Evolutionary conservation across 2,888 invertebrate species (phyloP).

Genomic region (Hipparchia semele): DNA sequence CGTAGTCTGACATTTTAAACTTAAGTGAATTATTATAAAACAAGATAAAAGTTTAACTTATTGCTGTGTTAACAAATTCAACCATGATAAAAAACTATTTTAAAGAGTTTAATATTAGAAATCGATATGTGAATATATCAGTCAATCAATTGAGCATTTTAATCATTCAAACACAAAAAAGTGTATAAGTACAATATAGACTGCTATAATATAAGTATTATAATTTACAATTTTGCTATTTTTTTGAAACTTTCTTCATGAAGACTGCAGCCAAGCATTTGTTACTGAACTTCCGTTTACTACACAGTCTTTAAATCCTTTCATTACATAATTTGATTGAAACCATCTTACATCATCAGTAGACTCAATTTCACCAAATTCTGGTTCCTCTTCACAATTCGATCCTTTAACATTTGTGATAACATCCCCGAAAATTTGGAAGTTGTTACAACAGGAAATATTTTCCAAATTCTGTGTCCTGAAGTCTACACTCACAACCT

Average conservation of each 20-base stretch:
- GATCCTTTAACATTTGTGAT: slow-evolving; percentile 49
- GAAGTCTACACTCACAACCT: slow-evolving; percentile 67
- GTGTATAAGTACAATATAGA: neutral
- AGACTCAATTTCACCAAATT: slow-evolving; percentile 66
- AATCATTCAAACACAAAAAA: slow-evolving; percentile 18
- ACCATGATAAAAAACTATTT: slow-evolving; percentile 16
- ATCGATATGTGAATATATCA: slow-evolving; percentile 9
- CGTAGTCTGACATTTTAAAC: slow-evolving; percentile 9
- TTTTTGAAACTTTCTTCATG: slow-evolving; percentile 21
- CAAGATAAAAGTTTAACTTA: slow-evolving; percentile 1
- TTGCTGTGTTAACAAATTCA: slow-evolving; percentile 22
- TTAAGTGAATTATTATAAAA: slow-evolving; percentile 3
- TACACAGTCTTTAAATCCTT: slow-evolving; percentile 83
- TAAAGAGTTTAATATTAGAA: slow-evolving; percentile 16
- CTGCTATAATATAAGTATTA: neutral
- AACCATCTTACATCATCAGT: slow-evolving; percentile 72
- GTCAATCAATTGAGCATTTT: slow-evolving; percentile 30
- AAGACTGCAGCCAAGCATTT: slow-evolving; percentile 72
- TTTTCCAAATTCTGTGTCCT: slow-evolving; percentile 53
- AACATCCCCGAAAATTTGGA: slow-evolving; percentile 70
- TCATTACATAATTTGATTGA: slow-evolving; percentile 79
- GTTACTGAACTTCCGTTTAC: slow-evolving; percentile 81
- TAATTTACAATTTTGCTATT: slow-evolving; percentile 5
- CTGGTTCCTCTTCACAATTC: slow-evolving; percentile 47
- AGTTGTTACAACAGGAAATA: slow-evolving; percentile 67